Base-by-base conservation (phyloP, 2,113 vertebrate species). In the Seriola dumerili region DNA sequence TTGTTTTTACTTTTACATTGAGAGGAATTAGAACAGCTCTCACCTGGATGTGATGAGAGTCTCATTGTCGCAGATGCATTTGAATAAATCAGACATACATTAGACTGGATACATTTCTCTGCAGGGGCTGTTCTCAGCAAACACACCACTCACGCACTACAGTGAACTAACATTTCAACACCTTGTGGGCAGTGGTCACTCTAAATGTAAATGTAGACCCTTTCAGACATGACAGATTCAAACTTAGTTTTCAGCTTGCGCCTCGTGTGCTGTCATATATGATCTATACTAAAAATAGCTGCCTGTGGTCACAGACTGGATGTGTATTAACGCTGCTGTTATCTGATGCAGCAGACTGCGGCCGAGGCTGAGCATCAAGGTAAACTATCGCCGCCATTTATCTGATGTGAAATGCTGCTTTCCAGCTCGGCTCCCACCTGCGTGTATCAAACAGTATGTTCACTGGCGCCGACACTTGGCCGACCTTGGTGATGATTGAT, bases 401-500 rank as follows among this genome's bases (percentile, higher is more conserved):
- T 93, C 89, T 76, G 65, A 81, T 74, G 16, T 69, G 80, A 78
- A 71, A 36, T 12, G 67, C 67, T 61, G 0, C 72, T 63, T 73
- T 64, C 38, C 85, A 12, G 65, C 75, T 76, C 73, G 6, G 67
- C 81, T 83, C 78, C 74, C 76, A 75, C 70, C 61, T 44, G 81
- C 2, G 34, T 7, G 46, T 4, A 54, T 81, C 84, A 80, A 50
- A 61, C 80, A 42, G 70, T 13, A 71, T 38, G 65, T 85, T 80
- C 69, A 63, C 71, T 58, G 17, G 68, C 23, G 21, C 62, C 12
- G 77, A 82, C 88, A 83, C 80, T 85, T 81, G 74, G 73, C 46
- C 57, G 88, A 88, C 89, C 85, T 90, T 90, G 91, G 72, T 42
- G n/a, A 25, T 91, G 94, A 95, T 87, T 91, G 85, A 95, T 95